Base-by-base conservation (phyloP, 2,113 vertebrate genomes). In the Seriola aureovittata region DNA sequence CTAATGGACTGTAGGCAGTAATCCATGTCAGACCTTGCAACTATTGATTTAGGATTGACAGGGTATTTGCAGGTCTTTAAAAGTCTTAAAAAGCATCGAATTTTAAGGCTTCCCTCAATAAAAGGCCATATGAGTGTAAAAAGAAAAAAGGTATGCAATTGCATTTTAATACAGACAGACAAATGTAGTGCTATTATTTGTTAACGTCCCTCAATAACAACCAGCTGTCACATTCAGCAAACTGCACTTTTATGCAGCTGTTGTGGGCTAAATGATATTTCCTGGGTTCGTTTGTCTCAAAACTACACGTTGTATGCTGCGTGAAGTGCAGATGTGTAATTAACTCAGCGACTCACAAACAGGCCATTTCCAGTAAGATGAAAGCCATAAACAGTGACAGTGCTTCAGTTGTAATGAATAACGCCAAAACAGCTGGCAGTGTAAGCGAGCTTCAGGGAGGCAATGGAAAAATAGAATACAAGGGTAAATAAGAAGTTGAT, bases 1-100 rank as follows among this genome's bases (percentile, higher is more conserved):
- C 74, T 81, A 58, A 80, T 83, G 68, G 78, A 38, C 40, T 64
- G 70, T 29, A 64, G 81, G 71, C 58, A 71, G 55, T 81, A 77
- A 77, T 88, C 76, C 32, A 62, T 58, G 63, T 75, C 71, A 64
- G 74, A 54, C 71, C 62, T 54, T 62, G 29, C 42, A 72, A 14
- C 38, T 5, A 62, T 68, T 84, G 60, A 80, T 82, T 71, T n/a
- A 59, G 52, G 10, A 23, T 65, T 44, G 11, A 65, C n/a, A 25
- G 23, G 54, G n/a, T 55, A 55, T 55, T 55, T 55, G 54, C 54
- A 55, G n/a, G 54, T 55, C n/a, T 55, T 23, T 25, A 23, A 8
- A 55, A 55, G 54, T 12, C 4, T 55, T 55, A 23, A 7, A 52
- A 52, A 7, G 1, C 19, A 21, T 52, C 2, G 19, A 12, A n/a